Evolutionary conservation across 2,888 invertebrate species (phyloP).

Genomic region (Ophion ventricosus): DNA sequence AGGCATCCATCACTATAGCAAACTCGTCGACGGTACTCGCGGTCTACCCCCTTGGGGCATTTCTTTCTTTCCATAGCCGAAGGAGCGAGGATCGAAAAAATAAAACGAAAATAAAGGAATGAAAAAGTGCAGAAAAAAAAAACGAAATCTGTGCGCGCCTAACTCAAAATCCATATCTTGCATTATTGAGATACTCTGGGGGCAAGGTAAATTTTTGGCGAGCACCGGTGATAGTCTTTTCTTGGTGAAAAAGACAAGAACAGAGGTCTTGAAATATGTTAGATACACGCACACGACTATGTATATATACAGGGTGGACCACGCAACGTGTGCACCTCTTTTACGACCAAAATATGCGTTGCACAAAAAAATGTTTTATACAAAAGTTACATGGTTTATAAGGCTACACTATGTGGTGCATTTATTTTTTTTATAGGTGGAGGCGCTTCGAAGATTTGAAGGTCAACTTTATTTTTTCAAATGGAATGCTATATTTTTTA

Average conservation of each 20-base stretch:
- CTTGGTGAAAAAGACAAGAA: conserved; percentile 23
- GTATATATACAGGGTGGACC: too few relatives aligned
- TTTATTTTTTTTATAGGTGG: too few relatives aligned
- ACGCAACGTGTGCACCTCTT: too few relatives aligned
- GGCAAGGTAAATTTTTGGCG: conserved; percentile 57
- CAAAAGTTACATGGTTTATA: too few relatives aligned
- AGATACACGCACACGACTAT: conserved; percentile 17
- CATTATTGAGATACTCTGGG: conserved; percentile 76
- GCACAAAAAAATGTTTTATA: too few relatives aligned
- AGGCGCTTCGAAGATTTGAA: too few relatives aligned
- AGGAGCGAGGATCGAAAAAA: conserved; percentile 57
- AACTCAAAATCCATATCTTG: conserved; percentile 76
- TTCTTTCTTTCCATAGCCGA: conserved; percentile 68
- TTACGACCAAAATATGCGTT: too few relatives aligned
- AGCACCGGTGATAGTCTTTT: conserved; percentile 13
- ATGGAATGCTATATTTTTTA: too few relatives aligned
- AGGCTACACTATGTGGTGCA: too few relatives aligned
- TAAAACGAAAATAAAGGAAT: conserved; percentile 24
- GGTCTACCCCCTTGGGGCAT: conserved; percentile 67
- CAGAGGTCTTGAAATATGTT: conserved; percentile 37
- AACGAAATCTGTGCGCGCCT: conserved; percentile 65
- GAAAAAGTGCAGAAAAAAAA: conserved; percentile 19
- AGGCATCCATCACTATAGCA: conserved; percentile 74
- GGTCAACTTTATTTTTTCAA: too few relatives aligned
- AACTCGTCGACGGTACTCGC: conserved; percentile 68